Percentiles rank a stretch among this genome's conserved stretches.
Conservation (phyloP, 2,113 vertebrate genomes). For the Bubo blakistoni region DNA sequence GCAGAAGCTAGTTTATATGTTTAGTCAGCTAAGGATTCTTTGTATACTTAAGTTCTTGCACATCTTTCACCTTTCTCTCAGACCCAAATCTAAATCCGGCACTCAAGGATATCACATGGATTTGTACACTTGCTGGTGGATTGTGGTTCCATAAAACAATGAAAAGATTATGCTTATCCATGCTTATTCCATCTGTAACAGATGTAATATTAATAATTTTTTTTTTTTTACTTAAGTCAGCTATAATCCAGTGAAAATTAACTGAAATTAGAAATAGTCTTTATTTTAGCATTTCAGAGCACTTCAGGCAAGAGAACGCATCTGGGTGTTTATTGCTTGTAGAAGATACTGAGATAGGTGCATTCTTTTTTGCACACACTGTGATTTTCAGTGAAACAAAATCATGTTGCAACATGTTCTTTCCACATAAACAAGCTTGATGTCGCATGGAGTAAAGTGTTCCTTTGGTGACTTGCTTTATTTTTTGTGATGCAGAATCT, state of each 20-base stretch:
- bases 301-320: not conserved
- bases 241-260: slow-evolving; percentile 31
- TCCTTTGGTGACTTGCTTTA: not conserved
- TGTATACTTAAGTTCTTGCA: not conserved
- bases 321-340: not conserved
- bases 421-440: not conserved
- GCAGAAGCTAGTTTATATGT: not conserved
- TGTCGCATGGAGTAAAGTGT: not conserved
- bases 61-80: not conserved
- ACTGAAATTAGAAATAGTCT: not conserved
- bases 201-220: slow-evolving; percentile 49
- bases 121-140: slow-evolving; percentile 46
- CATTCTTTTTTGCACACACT: not conserved
- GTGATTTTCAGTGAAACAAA: not conserved
- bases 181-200: slow-evolving; percentile 30
- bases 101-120: not conserved
- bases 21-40: not conserved
- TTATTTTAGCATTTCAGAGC: not conserved
- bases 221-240: not conserved
- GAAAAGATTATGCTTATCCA: slow-evolving; percentile 45
- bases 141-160: slow-evolving; percentile 48
- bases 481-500: not conserved
- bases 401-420: not conserved
- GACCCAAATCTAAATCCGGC: not conserved
- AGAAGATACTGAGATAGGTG: not conserved